Evolutionary conservation across 2,888 invertebrate species (phyloP).

Genomic region (Epinotia demarniana): DNA sequence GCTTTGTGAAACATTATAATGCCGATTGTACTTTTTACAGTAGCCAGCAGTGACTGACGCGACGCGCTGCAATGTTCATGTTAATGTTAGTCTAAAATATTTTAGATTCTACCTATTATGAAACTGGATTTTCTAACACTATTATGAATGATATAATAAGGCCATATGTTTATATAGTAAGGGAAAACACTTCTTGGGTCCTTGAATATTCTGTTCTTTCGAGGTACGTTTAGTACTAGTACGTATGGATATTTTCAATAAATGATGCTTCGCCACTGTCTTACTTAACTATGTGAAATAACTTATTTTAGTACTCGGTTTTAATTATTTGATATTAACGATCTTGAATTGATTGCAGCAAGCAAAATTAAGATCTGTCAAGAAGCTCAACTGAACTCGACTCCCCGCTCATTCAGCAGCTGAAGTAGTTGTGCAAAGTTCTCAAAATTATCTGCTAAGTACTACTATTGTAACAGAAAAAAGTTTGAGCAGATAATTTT

Average conservation of each 20-base stretch:
- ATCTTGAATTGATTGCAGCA: not conserved
- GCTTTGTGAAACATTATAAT: slow-evolving; percentile 10
- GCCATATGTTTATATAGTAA: slow-evolving; percentile 40
- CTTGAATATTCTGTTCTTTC: slow-evolving; percentile 28
- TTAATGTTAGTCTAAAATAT: slow-evolving; percentile 19
- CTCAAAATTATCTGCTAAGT: not conserved
- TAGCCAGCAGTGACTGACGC: not conserved
- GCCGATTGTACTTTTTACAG: slow-evolving; percentile 32
- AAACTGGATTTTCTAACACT: slow-evolving; percentile 15
- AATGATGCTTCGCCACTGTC: not conserved
- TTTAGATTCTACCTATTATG: not conserved
- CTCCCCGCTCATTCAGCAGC: not conserved
- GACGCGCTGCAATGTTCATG: slow-evolving; percentile 12
- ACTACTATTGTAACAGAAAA: not conserved
- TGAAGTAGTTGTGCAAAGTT: not conserved
- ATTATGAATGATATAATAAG: slow-evolving; percentile 31
- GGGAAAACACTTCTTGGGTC: slow-evolving; percentile 15
- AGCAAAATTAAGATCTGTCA: not conserved
- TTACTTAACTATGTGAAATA: slow-evolving; percentile 23
- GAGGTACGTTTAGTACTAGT: slow-evolving; percentile 14
- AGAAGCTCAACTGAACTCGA: not conserved
- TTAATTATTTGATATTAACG: slow-evolving; percentile 14
- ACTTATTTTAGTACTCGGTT: slow-evolving; percentile 10
- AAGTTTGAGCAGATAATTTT: no score
- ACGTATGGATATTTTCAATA: not conserved